Base-by-base conservation (phyloP, 2,113 vertebrate genomes). In the Odontesthes bonariensis region DNA sequence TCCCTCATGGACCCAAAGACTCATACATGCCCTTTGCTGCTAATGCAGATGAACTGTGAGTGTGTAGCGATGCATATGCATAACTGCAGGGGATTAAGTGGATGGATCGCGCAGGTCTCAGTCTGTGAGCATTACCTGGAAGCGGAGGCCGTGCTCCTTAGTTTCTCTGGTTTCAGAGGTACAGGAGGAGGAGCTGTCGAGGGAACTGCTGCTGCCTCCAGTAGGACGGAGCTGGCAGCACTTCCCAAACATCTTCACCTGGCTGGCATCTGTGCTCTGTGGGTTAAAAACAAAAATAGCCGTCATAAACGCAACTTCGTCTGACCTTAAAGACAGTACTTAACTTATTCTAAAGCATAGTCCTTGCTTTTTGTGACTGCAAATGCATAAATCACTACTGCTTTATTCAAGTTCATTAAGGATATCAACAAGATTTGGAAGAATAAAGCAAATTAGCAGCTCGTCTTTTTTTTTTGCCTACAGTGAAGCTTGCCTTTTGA, bases 121-220 rank as follows among this genome's bases (percentile, higher is more conserved):
- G 46, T 14, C 51, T 10, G 0, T 20, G 1, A 27, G 46, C 23
- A 20, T 90, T 90, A 98, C 97, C 95, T 98, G 97, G 86, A 95
- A 97, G 83, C 96, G 97, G 38, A 95, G 93, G 77, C 95, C 95
- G 58, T 94, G 97, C 31, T 99, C 97, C 91, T 95, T 96, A 53
- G 92, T 69, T 53, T 92, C 91, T 70, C 80, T 89, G n/a, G 71
- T 75, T 84, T 98, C 97, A 1, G 96, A 97, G 76, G 96, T 90
- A 31, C 95, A 96, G 73, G 96, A 98, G 54, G 96, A 92, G 53
- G 96, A 96, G 92, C 97, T 98, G 81, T 99, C 98, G 92, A 99
- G 90, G 75, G 98, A 99, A 62, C 96, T 97, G 87, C 96, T 96
- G 91, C 97, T 98, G 74, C 97, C 97, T 75, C 97, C 96, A 77